Base-by-base conservation (phyloP, 2,797 vertebrate genomes). In the Knipowitschia caucasica region DNA sequence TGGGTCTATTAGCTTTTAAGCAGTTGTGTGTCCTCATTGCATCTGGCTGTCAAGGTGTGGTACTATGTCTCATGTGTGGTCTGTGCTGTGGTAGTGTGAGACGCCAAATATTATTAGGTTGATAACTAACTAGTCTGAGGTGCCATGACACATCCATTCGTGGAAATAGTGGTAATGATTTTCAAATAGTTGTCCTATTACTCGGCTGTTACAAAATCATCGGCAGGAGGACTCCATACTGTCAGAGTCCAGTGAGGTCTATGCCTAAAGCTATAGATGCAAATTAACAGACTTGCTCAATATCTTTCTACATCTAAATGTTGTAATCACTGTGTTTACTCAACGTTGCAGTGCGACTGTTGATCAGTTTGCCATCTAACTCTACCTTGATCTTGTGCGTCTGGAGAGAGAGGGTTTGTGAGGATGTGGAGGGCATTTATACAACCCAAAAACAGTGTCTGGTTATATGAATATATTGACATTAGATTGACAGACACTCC, bases 1-100 rank as follows among this genome's bases (percentile, higher is more conserved):
- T 57, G 46, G 36, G 44, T 44, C 56, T 59, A 70, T 66, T 78
- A 71, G 76, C 71, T 76, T 74, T 78, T 69, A 77, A 78, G 65
- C 45, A 56, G 55, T 1, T 0, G 7, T 29, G 53, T 62, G 49
- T 59, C 50, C 59, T 61, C 67, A 53, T 15, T 34, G 49, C 60
- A 62, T 29, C 6, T 1, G 27, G 50, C 39, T 36, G 56, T 24
- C 59, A 67, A 67, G 53, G 63, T 58, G 58, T 69, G 67, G 77
- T 71, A 46, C 74, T 67, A 71, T 73, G 71, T 63, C 69, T 63
- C 60, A 49, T 49, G 66, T 74, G 71, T 64, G 75, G 65, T 75
- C 4, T 1, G 34, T 59, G 8, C 53, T 67, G 34, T 21, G 15
- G 67, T 38, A 50, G 38, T 64, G 46, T 14, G 20, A 1, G 17